Percentiles rank a stretch among this genome's conserved stretches.
Evolutionary conservation across 2,797 vertebrate genomes (phyloP).

Genomic region (Parotocinclus haroldoi): DNA sequence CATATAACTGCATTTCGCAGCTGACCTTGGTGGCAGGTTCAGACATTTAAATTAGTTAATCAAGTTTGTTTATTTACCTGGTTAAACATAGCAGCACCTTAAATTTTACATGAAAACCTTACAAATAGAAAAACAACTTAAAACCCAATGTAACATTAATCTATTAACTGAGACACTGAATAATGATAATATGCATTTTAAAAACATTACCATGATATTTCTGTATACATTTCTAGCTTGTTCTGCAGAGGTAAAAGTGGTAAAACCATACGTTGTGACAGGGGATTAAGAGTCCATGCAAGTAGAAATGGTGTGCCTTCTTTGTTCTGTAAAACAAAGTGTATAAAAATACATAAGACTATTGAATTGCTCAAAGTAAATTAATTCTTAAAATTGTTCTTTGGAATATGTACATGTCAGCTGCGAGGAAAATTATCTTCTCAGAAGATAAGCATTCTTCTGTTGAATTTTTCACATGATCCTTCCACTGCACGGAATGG

Average conservation of each 20-base stretch:
- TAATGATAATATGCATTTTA: conserved; percentile 27
- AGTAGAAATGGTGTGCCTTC: conserved; percentile 39
- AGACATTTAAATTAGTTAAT: conserved; percentile 18
- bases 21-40: not conserved
- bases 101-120: conserved; percentile 61
- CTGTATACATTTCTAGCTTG: conserved; percentile 32
- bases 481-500: conserved; percentile 15
- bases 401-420: conserved; percentile 58
- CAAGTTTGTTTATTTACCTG: conserved; percentile 39
- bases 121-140: conserved; percentile 55
- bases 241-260: conserved; percentile 30
- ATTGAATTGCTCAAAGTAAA: conserved; percentile 64
- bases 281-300: conserved; percentile 31
- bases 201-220: conserved; percentile 30
- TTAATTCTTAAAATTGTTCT: conserved; percentile 42
- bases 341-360: conserved; percentile 67
- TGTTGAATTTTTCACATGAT: conserved; percentile 33
- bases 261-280: conserved; percentile 31
- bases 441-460: conserved; percentile 44
- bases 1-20: too few relatives aligned
- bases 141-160: conserved; percentile 39
- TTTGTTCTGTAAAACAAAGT: conserved; percentile 54
- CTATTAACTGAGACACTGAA: conserved; percentile 38
- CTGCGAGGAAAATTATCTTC: conserved; percentile 44
- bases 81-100: conserved; percentile 83